These are phyloP conservation scores for Manis javanica DNA, from an alignment of 2,797 vertebrate species.

Conservation along the genomic window DNA sequence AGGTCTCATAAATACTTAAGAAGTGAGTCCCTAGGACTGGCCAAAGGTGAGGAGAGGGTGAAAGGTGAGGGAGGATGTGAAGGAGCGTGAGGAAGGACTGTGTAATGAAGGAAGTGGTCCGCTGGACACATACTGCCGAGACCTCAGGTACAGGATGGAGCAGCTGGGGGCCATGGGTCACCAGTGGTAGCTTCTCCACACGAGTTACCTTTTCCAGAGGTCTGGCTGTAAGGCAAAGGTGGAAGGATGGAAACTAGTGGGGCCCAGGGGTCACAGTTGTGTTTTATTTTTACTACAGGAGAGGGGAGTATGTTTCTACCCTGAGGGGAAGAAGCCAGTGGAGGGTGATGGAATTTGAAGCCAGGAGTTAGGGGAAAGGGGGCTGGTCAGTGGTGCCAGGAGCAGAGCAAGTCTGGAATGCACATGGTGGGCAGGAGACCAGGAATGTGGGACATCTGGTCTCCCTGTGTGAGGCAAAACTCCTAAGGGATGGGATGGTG, in stretches of 20 bases:
- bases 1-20: background rate
- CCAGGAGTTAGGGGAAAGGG: rapidly evolving
- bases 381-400: background rate
- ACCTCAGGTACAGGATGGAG: background rate
- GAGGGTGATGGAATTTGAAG: background rate
- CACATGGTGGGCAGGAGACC: background rate
- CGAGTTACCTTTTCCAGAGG: background rate
- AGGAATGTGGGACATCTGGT: background rate
- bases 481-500: background rate
- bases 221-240: background rate
- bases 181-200: background rate
- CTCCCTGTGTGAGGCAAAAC: background rate
- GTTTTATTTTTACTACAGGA: background rate
- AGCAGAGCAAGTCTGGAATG: background rate
- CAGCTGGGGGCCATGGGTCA: background rate
- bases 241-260: too few species aligned
- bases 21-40: background rate
- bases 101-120: background rate
- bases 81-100: background rate
- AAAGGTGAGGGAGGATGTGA: background rate
- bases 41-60: background rate
- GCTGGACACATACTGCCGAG: background rate
- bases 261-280: background rate
- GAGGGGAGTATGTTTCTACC: background rate
- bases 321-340: background rate